A percentile compares a stretch with the other conserved stretches of the same genome.
Evolutionary conservation across 2,888 invertebrate species (phyloP).

Genomic region (Myathropa florea): DNA sequence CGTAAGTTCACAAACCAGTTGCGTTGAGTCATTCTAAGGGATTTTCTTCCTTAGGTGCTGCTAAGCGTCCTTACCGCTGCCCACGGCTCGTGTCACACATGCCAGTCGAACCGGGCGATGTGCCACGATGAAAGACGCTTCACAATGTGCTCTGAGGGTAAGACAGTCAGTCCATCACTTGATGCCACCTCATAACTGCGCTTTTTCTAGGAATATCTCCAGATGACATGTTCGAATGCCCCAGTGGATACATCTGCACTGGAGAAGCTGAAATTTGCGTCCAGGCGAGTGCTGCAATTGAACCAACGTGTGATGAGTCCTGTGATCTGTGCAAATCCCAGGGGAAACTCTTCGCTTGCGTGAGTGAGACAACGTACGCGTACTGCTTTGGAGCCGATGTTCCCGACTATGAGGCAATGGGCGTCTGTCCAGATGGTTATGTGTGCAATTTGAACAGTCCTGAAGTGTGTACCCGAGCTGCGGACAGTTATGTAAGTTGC

Average conservation of each 20-base stretch:
- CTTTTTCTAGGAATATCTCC: conserved; percentile 11
- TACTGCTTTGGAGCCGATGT: conserved; percentile 69
- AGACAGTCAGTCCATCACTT: neutral
- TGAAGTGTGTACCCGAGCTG: conserved; percentile 62
- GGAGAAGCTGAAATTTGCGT: conserved; percentile 61
- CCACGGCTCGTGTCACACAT: conserved; percentile 59
- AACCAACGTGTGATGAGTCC: conserved; percentile 60
- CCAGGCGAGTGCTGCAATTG: conserved; percentile 17
- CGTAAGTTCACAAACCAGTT: conserved; percentile 2
- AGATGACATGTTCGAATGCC: conserved; percentile 56
- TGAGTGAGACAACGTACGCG: conserved; percentile 68
- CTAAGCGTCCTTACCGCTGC: neutral
- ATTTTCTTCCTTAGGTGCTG: conserved; percentile 5
- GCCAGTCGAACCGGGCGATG: conserved; percentile 67
- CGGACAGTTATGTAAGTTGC: conserved; percentile 42
- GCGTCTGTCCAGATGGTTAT: conserved; percentile 65
- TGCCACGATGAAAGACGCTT: conserved; percentile 72
- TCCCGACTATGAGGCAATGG: conserved; percentile 30
- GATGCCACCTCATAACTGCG: no score
- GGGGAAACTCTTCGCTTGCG: conserved; percentile 66
- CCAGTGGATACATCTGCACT: conserved; percentile 67
- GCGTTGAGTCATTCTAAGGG: neutral
- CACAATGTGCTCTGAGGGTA: conserved; percentile 60
- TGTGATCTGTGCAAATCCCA: conserved; percentile 65
- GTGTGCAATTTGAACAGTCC: conserved; percentile 67